Evolutionary conservation across 2,797 vertebrate genomes (phyloP), one percentile per base, ranked within the genome.

Genomic region (Babyrousa celebensis): DNA sequence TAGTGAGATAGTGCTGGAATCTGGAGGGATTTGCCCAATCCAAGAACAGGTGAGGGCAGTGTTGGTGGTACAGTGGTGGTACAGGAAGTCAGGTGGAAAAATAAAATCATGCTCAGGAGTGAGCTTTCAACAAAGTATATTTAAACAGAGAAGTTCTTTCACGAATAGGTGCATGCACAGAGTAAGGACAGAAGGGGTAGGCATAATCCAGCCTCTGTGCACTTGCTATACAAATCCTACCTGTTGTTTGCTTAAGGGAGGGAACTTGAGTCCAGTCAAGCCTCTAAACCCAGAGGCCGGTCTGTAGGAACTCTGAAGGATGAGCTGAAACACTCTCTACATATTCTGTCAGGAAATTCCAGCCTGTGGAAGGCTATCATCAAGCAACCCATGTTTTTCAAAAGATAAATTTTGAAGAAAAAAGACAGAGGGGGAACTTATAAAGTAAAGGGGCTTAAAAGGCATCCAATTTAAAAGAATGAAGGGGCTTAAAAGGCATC

Each of bases 321-420:
- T 29, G 36, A 6, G 17, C 4, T 36, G 21, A 87, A 25, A 65
- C 58, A 68, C 8, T 54, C 2, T 11, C 9, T 21, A 21, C 16
- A 25, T 56, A 52, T n/a, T 36, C 18, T 40, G 5, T 5, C 23
- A 62, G 43, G n/a, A 72, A 72, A 90, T 62, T 62, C 14, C 56
- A 52, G 29, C 5, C 0, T 20, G 12, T 14, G 17, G 10, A 14
- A 48, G 20, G 82, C 6, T 86, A 56, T 4, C 36, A 56, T n/a
- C 14, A 32, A 65, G 65, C 29, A 36, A 48, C 29, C 4, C 4
- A 20, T 16, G 23, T 68, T 91, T 72, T 91, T 89, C 27, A 72
- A 84, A 92, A 95, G 52, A n/a, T 52, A 56, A 78, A 68, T 21
- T 83, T 2, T 74, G 32, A 87, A 75, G 80, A 85, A 63, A 77